Evolutionary conservation across 2,113 vertebrate genomes (phyloP), one percentile per base, ranked within the genome.

Genomic region (Proterorhinus semilunaris): DNA sequence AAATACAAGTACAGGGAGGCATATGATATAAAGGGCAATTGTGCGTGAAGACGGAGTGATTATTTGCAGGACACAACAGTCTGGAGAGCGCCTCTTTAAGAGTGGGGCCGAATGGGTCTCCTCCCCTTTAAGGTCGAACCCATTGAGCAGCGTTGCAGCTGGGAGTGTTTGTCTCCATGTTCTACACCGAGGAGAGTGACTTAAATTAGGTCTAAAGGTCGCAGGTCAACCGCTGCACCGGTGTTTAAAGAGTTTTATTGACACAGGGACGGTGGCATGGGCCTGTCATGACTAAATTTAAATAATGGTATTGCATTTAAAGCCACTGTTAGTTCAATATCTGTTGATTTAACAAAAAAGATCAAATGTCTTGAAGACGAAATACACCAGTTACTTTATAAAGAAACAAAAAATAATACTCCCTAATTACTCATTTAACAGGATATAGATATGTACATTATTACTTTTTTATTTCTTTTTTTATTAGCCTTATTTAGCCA

Each of bases 121-220:
- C 81, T 86, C 83, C 83, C 69, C 74, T 86, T 61, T 45, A 72
- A 9, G 70, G 66, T 79, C 74, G 62, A 76, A 82, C 49, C 75
- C 70, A 81, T 85, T 90, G 81, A 86, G 82, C 74, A 65, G 70
- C 72, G 75, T 66, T 63, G 84, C 87, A 90, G 81, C 85, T 90
- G 88, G 84, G 83, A 90, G 79, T 89, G 86, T 87, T 83, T 90
- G 85, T 81, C 83, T 76, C 74, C 76, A 75, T 73, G 74, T 82
- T 69, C 72, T 74, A 71, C 82, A 73, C 79, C 69, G 72, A 67
- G 76, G 72, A 68, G 74, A 79, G 86, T 86, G 72, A 78, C 66
- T 79, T 86, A 69, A 85, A 83, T 75, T 48, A 71, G 84, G 87
- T 69, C 79, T 73, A 83, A 53, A 65, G 83, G 77, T 86, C 66